Percentiles rank a stretch among this genome's conserved stretches.
Conservation (phyloP, 2,888 invertebrate species). For the Ptychoptera albimana region DNA sequence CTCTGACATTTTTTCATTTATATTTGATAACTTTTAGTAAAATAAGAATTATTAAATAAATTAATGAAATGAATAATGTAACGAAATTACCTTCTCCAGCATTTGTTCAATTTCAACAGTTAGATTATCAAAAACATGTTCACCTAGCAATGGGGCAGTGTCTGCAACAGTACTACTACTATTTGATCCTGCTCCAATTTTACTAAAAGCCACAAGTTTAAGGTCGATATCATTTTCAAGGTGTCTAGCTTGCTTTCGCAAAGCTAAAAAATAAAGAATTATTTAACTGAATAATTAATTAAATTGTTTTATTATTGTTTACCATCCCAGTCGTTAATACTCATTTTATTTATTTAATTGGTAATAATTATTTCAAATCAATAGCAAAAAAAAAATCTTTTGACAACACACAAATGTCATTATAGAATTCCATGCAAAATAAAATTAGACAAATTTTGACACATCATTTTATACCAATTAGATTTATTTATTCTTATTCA, state of each 20-base stretch:
- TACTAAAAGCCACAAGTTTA: constrained; percentile 89
- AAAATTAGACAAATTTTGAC: too few relatives aligned
- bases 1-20: constrained; percentile 77
- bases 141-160: constrained; percentile 70
- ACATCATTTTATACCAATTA: too few relatives aligned
- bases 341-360: background rate
- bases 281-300: background rate
- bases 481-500: too few relatives aligned
- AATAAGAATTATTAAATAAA: constrained; percentile 6
- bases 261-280: constrained; percentile 40
- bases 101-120: constrained; percentile 83
- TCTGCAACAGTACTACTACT: constrained; percentile 39
- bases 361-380: too few relatives aligned
- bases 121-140: constrained; percentile 85
- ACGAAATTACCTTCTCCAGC: constrained; percentile 56
- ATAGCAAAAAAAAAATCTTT: too few relatives aligned
- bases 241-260: constrained; percentile 81
- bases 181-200: constrained; percentile 61
- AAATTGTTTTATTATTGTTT: background rate
- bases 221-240: constrained; percentile 94
- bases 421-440: too few relatives aligned
- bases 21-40: constrained; percentile 42
- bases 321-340: constrained; percentile 3
- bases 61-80: too few relatives aligned
- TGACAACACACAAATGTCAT: too few relatives aligned